Evolutionary conservation across 2,888 invertebrate species (phyloP), one percentile per base, ranked within the genome.

Genomic region (Aphidius colemani): DNA sequence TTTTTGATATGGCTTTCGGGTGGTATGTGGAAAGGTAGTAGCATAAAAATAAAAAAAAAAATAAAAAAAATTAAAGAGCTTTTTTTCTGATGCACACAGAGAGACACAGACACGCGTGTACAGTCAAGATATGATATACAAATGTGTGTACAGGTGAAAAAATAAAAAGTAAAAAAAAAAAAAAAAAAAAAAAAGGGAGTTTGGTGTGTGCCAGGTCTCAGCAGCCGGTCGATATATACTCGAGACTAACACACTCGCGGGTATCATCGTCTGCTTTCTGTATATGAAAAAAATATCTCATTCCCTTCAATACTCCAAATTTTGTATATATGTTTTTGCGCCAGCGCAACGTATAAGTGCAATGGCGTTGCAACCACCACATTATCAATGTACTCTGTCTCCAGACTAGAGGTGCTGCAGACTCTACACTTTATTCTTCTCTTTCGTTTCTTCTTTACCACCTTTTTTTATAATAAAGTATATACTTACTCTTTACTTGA

Each of bases 151-250:
- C 30, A 30, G 30, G 30, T 30, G 30, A 30, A 30, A 30, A 30
- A 30, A n/a, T n/a, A n/a, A n/a, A n/a, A n/a, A n/a, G n/a, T 5
- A 30, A 30, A 30, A 30, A 30, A 30, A 30, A 30, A 30, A 5
- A 2, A 30, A 30, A 30, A 30, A 30, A 30, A 30, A 30, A 30
- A 5, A 30, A 5, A 30, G 30, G 30, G 30, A 30, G 5, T 30
- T 30, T 30, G 30, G 30, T 30, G 30, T 30, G 30, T 30, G 30
- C 30, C 30, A 30, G 30, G 30, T 30, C 30, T 39, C 59, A 48
- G 58, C 61, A 49, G 58, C 48, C 61, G 61, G 49, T 58, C 65
- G 62, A 61, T 58, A 61, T 39, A 30, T 30, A 30, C 48, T 11
- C 39, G 53, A 56, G 59, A 59, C 65, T 51, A 46, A 57, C 57